phyloP scores from a whole-genome alignment of 2,797 vertebrate genomes.

The Artibeus jamaicensis region DNA sequence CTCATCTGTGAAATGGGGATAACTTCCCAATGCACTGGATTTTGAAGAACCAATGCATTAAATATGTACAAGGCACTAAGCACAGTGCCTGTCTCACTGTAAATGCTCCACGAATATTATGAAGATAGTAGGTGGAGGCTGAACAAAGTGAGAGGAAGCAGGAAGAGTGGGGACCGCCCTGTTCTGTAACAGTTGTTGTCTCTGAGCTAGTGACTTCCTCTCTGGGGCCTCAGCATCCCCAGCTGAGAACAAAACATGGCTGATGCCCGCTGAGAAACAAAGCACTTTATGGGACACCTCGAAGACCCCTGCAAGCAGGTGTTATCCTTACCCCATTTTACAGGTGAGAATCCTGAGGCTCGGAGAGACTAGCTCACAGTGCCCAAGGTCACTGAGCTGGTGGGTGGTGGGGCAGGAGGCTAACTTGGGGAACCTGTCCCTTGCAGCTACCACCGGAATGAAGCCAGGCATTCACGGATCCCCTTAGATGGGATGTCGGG shows the following conservation, averaged over 20 bases:
- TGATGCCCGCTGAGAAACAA: not conserved
- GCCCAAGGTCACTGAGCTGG: not conserved
- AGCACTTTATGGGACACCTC: not conserved
- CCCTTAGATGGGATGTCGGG: not conserved
- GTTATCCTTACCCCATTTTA: not conserved
- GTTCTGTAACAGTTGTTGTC: not conserved
- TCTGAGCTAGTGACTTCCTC: not conserved
- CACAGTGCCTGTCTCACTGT: not conserved
- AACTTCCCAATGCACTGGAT: rapidly evolving
- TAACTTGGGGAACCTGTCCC: not conserved
- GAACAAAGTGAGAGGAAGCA: not conserved
- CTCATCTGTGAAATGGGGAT: not conserved
- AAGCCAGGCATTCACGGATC: not conserved
- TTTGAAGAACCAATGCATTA: not conserved
- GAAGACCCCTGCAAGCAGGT: not conserved
- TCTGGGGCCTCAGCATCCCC: not conserved
- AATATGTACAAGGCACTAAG: not conserved
- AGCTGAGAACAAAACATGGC: not conserved
- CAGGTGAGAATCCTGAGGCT: not conserved
- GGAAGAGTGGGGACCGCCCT: not conserved
- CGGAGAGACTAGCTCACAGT: not conserved
- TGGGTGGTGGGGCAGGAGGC: not conserved
- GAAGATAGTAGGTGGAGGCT: too few relatives aligned
- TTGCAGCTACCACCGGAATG: too few relatives aligned
- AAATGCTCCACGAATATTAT: not conserved